Percentiles rank a stretch among this genome's conserved stretches.
These are phyloP conservation scores for Cheilosia vulpina DNA, from an alignment of 2,888 invertebrate species.

Conservation along the genomic window DNA sequence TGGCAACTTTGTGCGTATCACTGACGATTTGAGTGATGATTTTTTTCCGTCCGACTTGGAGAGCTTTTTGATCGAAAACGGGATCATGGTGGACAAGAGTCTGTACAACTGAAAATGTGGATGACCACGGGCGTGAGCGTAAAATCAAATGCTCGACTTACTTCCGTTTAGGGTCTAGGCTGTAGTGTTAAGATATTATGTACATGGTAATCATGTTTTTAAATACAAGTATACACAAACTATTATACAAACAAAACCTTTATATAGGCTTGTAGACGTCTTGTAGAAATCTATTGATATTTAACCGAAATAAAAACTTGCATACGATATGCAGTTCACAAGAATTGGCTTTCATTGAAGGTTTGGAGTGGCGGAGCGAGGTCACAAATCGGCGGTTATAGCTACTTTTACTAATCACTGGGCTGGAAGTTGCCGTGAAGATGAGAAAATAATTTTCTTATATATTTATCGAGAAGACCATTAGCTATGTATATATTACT, in stretches of 20 bases:
- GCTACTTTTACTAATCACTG: too few relatives aligned
- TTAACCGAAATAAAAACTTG: constrained; percentile 24
- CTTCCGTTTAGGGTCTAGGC: constrained; percentile 42
- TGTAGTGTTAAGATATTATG: constrained; percentile 51
- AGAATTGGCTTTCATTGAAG: neutral
- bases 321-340: neutral
- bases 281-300: constrained; percentile 53
- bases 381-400: too few relatives aligned
- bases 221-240: constrained; percentile 59
- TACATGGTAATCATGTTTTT: constrained; percentile 49
- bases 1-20: constrained; percentile 95
- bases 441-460: too few relatives aligned
- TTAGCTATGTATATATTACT: too few relatives aligned
- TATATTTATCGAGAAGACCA: too few relatives aligned
- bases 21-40: constrained; percentile 94
- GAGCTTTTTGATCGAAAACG: constrained; percentile 93
- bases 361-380: too few relatives aligned
- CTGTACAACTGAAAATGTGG: constrained; percentile 78
- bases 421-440: too few relatives aligned
- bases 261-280: constrained; percentile 46
- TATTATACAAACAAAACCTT: constrained; percentile 61
- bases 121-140: neutral
- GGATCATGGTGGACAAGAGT: constrained; percentile 89
- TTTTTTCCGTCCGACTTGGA: constrained; percentile 96
- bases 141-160: constrained; percentile 60